Percentiles rank a stretch among this genome's conserved stretches.
These are phyloP conservation scores for Pomacea canaliculata DNA, from an alignment of 2,888 invertebrate species.

Conservation along the genomic window DNA sequence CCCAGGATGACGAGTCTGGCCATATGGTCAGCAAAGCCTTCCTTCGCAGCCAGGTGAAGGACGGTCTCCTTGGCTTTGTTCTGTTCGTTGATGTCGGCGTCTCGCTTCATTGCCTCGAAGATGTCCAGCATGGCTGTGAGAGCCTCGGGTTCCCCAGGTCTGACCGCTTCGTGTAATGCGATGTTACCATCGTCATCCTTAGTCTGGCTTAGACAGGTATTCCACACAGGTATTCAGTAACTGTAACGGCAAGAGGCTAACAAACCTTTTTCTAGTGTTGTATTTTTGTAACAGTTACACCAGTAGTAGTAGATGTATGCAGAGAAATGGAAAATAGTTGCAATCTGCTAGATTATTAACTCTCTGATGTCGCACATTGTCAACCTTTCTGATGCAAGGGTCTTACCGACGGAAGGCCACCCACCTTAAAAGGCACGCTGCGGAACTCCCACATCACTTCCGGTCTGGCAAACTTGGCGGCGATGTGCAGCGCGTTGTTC, in stretches of 20 bases:
- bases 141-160: conserved; percentile 51
- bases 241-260: no score
- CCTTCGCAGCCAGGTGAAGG: conserved; percentile 51
- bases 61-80: conserved; percentile 47
- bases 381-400: no score
- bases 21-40: conserved; percentile 41
- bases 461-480: conserved; percentile 56
- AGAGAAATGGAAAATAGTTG: no score
- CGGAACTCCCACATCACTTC: conserved; percentile 60
- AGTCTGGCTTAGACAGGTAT: not conserved
- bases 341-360: no score
- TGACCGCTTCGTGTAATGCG: conserved; percentile 55
- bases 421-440: conserved; percentile 54
- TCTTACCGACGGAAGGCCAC: not conserved
- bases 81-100: conserved; percentile 56
- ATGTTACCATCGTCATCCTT: conserved; percentile 54
- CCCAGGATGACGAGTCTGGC: conserved; percentile 40
- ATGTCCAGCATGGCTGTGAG: conserved; percentile 58
- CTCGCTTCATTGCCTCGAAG: conserved; percentile 55
- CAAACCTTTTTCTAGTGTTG: no score
- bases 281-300: no score
- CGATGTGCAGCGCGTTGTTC: conserved; percentile 65
- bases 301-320: no score
- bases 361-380: no score
- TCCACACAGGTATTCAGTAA: no score